Base-by-base conservation (phyloP, 2,888 invertebrate species). In the Heliconius hortense region DNA sequence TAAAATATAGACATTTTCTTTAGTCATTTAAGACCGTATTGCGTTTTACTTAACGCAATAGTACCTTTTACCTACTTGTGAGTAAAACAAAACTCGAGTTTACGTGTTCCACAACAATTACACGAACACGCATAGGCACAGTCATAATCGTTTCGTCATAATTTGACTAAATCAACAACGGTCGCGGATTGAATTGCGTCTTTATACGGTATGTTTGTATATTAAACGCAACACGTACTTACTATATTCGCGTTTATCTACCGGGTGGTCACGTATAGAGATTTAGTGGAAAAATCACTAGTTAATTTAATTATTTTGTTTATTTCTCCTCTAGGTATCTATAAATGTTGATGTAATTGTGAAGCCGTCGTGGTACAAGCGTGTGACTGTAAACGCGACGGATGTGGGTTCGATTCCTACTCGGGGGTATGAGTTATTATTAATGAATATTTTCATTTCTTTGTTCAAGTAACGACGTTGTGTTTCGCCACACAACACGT, bases 71-170 rank as follows among this genome's bases (percentile, higher is more conserved):
- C 48, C 48, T 73, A 72, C 68, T 73, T 74, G 77, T 63, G 70
- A 80, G 76, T 78, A 80, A 79, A 64, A 63, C 72, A 75, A 75
- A 77, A 82, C 78, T 80, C 72, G 78, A 79, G 81, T 86, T 88
- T 86, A 86, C 88, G 86, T 89, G 89, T 84, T 85, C 82, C 81
- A 80, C 75, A 80, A 86, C 86, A 88, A 88, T 90, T 87, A 89
- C 81, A 84, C 82, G 78, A 77, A 80, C 80, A 79, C 79, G 76
- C 84, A 83, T 80, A 83, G 84, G 82, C 82, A 84, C 84, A 84
- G 83, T 83, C 83, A 84, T 88, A 89, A 90, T 89, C 86, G 84
- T 87, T 90, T 90, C 88, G 89, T 89, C 89, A 90, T 84, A 87
- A 85, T 85, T 83, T 82, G 82, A 82, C 82, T 84, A 84, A 87